Conservation (phyloP, 1,140 invertebrate species). For the Solen grandis region DNA sequence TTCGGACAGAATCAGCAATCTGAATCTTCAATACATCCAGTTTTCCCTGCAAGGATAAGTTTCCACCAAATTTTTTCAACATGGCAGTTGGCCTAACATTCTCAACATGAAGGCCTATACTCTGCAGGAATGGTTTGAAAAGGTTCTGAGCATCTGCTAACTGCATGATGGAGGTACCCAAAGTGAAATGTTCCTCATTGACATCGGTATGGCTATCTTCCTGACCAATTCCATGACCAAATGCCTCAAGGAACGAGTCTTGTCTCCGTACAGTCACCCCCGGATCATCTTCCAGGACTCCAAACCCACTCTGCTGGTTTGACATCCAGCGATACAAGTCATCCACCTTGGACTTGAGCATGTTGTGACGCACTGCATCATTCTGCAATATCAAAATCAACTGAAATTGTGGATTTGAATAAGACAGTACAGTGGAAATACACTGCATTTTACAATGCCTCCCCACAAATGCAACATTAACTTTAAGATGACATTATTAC, state of each 20-base stretch:
- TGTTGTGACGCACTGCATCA: conserved; percentile 27
- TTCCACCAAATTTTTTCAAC: conserved; percentile 91
- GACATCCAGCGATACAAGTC: conserved; percentile 97
- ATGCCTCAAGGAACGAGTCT: conserved; percentile 70
- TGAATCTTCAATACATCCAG: conserved; percentile 95
- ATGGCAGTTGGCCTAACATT: conserved; percentile 78
- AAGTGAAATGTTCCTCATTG: conserved; percentile 66
- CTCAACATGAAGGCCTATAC: conserved; percentile 78
- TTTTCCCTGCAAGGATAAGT: conserved; percentile 91
- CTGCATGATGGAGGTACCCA: conserved; percentile 77
- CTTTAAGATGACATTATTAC: too few relatives aligned
- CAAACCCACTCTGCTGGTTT: conserved; percentile 86
- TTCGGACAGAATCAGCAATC: conserved; percentile 88
- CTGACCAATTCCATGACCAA: conserved; percentile 76
- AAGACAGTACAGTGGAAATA: too few relatives aligned
- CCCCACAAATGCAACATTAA: too few relatives aligned
- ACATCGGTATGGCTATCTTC: conserved; percentile 77
- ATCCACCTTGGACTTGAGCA: conserved; percentile 74
- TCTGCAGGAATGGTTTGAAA: conserved; percentile 79
- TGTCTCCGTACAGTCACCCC: conserved; percentile 60
- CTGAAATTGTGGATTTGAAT: too few relatives aligned
- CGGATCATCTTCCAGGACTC: conserved; percentile 29
- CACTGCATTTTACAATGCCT: too few relatives aligned
- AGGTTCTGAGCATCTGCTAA: conserved; percentile 78
- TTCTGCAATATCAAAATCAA: too few relatives aligned